Evolutionary conservation across 2,113 vertebrate species (phyloP), one percentile per base, ranked within the genome.

Genomic region (Pelobates fuscus): DNA sequence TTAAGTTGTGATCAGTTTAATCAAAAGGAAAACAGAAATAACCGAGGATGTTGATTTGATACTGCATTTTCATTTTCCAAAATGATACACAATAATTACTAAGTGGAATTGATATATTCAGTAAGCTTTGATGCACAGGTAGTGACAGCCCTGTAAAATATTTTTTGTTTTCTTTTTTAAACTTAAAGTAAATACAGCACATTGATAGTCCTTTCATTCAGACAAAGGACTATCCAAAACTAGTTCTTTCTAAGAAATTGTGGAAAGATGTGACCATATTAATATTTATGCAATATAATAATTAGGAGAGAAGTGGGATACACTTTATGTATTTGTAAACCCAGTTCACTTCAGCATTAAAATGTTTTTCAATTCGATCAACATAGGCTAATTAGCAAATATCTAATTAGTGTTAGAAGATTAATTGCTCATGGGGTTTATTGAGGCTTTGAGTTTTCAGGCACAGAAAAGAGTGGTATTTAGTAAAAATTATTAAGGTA

Each of bases 351-450:
- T 91, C 92, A 85, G 88, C 89, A 91, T 93, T 91, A 91, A 90
- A 94, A 93, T 94, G 91, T 94, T 94, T 95, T 92, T 92, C 90
- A 91, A 93, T 91, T 94, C 90, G 89, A 89, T 94, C 92, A 92
- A 95, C 93, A 93, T 91, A 93, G 91, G 84, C 93, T 95, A 95
- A 95, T 95, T 95, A 94, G 92, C 92, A 94, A 94, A 93, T 94
- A 94, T 93, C 92, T 95, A 95, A 94, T 95, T 95, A 95, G 93
- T 92, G 93, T 94, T 93, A 93, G 92, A 93, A 94, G 94, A 94
- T 93, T 94, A 94, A 94, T 94, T 85, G 87, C 93, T 94, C 92
- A 86, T 90, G 91, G 93, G 94, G 94, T 87, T 91, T 89, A 87
- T 88, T 86, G 86, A 91, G 83, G 85, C 86, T 89, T 91, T 91